Evolutionary conservation across 2,888 invertebrate genomes (phyloP), one percentile per base, ranked within the genome.

Genomic region (Athalia rosae): DNA sequence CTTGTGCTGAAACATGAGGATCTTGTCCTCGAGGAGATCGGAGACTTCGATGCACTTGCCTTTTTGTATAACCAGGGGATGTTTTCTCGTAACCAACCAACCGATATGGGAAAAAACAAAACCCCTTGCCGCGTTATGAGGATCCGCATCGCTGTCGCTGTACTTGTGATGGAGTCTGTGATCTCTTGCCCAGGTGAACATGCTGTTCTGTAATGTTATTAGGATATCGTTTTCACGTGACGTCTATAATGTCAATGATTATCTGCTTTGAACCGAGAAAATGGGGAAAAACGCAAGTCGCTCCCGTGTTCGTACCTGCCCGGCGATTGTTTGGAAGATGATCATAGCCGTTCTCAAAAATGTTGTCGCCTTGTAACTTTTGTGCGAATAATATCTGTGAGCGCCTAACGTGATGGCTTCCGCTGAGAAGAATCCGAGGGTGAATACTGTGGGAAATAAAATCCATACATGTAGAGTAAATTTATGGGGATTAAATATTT

Each of bases 121-220:
- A 0, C 97, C 97, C 63, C 95, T 91, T 64, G 92, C 93, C 0
- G 95, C 92, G 86, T 96, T 96, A 89, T 96, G 96, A 0, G 96
- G 96, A 87, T 96, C 96, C 0, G 92, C 95, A 83, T 95, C 93
- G 0, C 94, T 94, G 83, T 94, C 94, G 80, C 92, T 92, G 90
- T 93, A 96, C 85, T 95, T 95, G 89, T 96, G 96, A 84, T 96
- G 96, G 79, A 95, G 93, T 4, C 95, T 92, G 87, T 97, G 96
- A 86, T 96, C 95, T 47, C 95, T 91, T n/a, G 92, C 93, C 96
- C 96, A 96, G 78, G 94, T 93, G 86, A 61, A 61, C 71, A 71
- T 71, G 58, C 71, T 71, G 58, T 71, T 71, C 71, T 71, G 28
- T 71, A 58, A 41, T 71, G 56, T 53, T 43, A 43, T 28, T 28